These are phyloP conservation scores for Tortricodes alternella DNA, from an alignment of 2,888 invertebrate genomes.

Conservation along the genomic window DNA sequence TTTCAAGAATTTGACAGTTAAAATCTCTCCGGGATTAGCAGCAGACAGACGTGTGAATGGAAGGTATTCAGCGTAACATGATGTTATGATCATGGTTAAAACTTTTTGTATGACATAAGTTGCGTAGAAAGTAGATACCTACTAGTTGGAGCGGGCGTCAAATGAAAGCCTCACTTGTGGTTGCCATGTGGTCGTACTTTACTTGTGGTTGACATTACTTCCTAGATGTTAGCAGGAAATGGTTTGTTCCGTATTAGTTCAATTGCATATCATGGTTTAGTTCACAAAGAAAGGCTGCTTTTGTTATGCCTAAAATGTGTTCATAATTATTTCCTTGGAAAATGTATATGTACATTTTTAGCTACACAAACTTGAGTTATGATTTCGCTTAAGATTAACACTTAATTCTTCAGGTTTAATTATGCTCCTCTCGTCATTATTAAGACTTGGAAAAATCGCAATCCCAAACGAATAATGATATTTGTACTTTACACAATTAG, in stretches of 20 bases:
- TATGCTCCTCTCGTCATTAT: no score
- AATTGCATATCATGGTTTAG: no score
- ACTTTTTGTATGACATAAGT: slow-evolving; percentile 54
- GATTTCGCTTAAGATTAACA: no score
- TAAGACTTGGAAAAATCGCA: no score
- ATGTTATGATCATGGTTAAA: slow-evolving; percentile 12
- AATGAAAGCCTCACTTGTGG: slow-evolving; percentile 50
- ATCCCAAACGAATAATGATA: no score
- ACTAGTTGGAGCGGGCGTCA: slow-evolving; percentile 44
- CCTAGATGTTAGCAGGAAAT: slow-evolving; percentile 15
- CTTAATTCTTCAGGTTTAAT: no score
- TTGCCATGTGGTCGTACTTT: slow-evolving; percentile 14
- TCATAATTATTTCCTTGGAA: neutral
- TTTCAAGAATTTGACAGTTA: neutral
- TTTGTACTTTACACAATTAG: no score
- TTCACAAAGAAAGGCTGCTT: no score
- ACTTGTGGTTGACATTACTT: slow-evolving; percentile 25
- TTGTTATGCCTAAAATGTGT: no score
- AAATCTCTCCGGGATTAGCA: neutral
- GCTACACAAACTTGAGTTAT: no score
- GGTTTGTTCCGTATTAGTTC: neutral
- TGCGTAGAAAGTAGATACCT: slow-evolving; percentile 60
- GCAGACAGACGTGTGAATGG: neutral
- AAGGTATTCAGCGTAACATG: neutral
- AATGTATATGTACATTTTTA: no score